These are phyloP conservation scores for Sternarchorhynchus goeldii DNA, from an alignment of 2,797 vertebrate genomes.

Conservation along the genomic window DNA sequence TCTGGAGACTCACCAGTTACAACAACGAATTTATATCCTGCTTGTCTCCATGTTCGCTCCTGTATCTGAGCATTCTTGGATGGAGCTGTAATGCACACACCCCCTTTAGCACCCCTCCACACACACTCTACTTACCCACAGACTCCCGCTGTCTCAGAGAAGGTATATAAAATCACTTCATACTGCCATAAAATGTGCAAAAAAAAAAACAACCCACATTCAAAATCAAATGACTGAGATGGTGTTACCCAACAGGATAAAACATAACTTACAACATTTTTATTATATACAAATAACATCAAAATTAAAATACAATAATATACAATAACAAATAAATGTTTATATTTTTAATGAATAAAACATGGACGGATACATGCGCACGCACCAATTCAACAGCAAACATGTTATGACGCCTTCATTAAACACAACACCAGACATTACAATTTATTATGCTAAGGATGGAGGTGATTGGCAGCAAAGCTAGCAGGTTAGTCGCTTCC, in stretches of 20 bases:
- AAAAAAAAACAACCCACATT: too few relatives aligned
- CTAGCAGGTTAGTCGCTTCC: too few relatives aligned
- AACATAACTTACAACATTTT: too few relatives aligned
- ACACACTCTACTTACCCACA: not conserved
- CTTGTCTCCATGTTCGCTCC: not conserved
- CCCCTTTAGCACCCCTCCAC: not conserved
- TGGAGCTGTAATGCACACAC: constrained; percentile 1
- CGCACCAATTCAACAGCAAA: not conserved
- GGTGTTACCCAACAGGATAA: too few relatives aligned
- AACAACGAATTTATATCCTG: not conserved
- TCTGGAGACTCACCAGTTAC: not conserved
- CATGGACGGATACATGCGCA: not conserved
- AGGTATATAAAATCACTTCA: not conserved
- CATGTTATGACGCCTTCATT: too few relatives aligned
- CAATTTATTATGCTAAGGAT: too few relatives aligned
- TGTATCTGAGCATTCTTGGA: not conserved
- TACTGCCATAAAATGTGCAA: not conserved
- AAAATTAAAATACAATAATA: not conserved
- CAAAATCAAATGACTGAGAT: too few relatives aligned
- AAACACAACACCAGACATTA: too few relatives aligned
- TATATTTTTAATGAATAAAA: not conserved
- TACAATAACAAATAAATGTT: too few relatives aligned
- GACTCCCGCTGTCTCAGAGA: not conserved
- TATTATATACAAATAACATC: too few relatives aligned
- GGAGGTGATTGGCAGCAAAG: too few relatives aligned